Base-by-base conservation (phyloP, 2,113 vertebrate genomes). In the Variabilichromis moorii region DNA sequence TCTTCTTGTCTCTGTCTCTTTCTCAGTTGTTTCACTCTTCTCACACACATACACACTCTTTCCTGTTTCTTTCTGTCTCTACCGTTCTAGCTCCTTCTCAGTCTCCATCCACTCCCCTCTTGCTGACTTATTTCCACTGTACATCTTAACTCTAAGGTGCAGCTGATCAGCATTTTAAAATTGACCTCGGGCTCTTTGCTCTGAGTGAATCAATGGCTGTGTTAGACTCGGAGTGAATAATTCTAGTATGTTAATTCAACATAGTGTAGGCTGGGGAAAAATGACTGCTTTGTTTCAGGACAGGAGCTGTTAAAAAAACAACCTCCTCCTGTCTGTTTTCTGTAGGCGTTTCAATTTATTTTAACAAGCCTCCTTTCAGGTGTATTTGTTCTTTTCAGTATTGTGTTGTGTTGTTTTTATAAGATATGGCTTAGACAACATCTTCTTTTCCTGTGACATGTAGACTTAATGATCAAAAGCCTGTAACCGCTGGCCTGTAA, bases 1-100 rank as follows among this genome's bases (percentile, higher is more conserved):
- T 93, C 94, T 95, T 90, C 93, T 92, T 88, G 91, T 93, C 93
- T 90, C 86, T 86, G 90, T 92, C 90, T 94, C 81, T 89, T 90
- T 94, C 89, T 91, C 86, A 9, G 78, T 71, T 85, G 24, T 88
- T 82, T 86, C 47, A 14, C 82, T 57, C 79, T 33, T 50, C 76
- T 37, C 40, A 17, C 71, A n/a, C 79, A 66, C 84, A 87, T 37
- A 88, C 59, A 61, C 82, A 81, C 42, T 10, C 12, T 35, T 42
- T 5, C 59, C 45, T 79, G 54, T 81, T 83, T 89, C 71, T 35
- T 42, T 53, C 71, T 21, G 10, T 73, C 73, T 50, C 21, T 6
- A 24, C 73, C 81, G 76, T 66, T 33, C 40, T 53, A 37, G 55
- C 57, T 81, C 14, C 17, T 37, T 80, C 84, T 85, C 78, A n/a